Evolutionary conservation across 2,113 vertebrate genomes (phyloP).

Genomic region (Lampris megalopsis): DNA sequence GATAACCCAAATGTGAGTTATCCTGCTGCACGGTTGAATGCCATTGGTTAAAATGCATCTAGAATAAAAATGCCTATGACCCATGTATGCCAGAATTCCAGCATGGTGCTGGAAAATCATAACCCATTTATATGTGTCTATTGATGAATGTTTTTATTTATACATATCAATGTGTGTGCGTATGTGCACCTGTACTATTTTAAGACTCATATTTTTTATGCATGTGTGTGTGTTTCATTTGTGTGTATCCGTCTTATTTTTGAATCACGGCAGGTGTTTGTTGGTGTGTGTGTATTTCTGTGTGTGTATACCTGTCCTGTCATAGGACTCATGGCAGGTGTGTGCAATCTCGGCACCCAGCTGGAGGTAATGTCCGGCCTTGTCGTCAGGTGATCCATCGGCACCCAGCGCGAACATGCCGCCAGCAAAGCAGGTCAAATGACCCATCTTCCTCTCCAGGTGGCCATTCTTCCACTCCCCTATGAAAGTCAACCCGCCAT

Average conservation of each 20-base stretch:
- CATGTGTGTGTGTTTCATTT: background rate
- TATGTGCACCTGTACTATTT: background rate
- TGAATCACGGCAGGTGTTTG: background rate
- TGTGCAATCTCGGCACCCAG: slow-evolving; percentile 98
- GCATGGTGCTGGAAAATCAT: no score
- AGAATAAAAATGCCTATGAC: no score
- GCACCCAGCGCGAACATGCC: slow-evolving; percentile 98
- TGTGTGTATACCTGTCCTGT: slow-evolving; percentile 88
- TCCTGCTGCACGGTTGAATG: no score
- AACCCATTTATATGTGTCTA: no score
- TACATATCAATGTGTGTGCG: background rate
- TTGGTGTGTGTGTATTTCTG: background rate
- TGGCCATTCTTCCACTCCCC: slow-evolving; percentile 99
- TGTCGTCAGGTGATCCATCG: slow-evolving; percentile 94
- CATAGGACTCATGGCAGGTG: slow-evolving; percentile 97
- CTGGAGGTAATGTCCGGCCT: slow-evolving; percentile 96
- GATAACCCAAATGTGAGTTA: no score
- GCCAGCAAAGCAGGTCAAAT: slow-evolving; percentile 97
- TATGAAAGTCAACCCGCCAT: slow-evolving; percentile 95
- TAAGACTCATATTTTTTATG: background rate
- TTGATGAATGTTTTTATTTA: no score
- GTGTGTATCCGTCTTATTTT: background rate
- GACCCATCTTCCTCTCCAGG: slow-evolving; percentile 98
- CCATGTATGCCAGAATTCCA: no score
- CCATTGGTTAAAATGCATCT: no score